phyloP scores from a whole-genome alignment of 2,113 vertebrate genomes.

The Calidris pugnax region DNA sequence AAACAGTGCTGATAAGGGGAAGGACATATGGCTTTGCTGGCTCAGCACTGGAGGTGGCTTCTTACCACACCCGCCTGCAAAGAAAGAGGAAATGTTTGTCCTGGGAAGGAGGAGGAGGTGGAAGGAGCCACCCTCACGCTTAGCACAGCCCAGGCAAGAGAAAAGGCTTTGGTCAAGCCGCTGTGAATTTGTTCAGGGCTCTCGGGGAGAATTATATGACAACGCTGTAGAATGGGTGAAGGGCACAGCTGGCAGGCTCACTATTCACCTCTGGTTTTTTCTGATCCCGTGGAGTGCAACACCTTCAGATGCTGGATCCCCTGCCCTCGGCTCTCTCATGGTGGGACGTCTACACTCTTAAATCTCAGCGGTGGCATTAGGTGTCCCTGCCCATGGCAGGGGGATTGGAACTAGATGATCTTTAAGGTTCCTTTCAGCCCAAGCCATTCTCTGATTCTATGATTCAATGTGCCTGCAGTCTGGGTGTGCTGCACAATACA shows the following conservation, averaged over 20 bases:
- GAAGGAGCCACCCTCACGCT: neutral
- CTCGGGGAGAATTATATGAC: neutral
- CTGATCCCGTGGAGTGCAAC: neutral
- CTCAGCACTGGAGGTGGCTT: constrained; percentile 35
- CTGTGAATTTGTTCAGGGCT: neutral
- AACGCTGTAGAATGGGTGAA: fast-evolving
- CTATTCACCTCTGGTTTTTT: neutral
- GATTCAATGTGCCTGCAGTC: neutral
- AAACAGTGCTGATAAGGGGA: neutral
- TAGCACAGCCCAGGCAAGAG: neutral
- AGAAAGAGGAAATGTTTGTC: neutral
- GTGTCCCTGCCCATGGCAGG: neutral
- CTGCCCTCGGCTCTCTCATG: neutral
- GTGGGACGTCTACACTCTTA: neutral
- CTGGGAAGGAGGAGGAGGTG: constrained; percentile 5
- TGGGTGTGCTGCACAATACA: neutral
- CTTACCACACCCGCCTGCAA: neutral
- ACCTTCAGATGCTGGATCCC: neutral
- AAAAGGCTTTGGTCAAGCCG: neutral
- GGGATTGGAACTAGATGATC: no score
- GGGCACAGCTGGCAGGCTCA: neutral
- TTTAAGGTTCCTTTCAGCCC: no score
- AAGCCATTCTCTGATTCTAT: no score
- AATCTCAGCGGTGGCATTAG: neutral
- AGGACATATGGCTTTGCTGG: neutral